Conservation (phyloP, 2,888 invertebrate species). For the Lingula anatina region DNA sequence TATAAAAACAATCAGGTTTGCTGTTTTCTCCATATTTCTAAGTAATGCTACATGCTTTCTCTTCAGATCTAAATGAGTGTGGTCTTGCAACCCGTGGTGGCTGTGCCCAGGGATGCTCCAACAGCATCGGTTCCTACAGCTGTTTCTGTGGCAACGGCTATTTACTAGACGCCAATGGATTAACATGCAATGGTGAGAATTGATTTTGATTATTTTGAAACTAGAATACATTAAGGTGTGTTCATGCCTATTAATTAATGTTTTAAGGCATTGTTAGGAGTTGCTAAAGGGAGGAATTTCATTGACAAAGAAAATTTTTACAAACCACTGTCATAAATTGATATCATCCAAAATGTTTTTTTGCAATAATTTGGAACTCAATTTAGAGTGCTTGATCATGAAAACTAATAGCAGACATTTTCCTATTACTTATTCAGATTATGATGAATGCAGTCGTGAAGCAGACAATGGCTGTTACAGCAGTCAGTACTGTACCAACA, state of each 20-base stretch:
- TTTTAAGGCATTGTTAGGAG: too few species aligned
- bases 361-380: too few species aligned
- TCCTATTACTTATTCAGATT: constrained; percentile 9
- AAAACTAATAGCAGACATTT: not conserved
- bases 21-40: not conserved
- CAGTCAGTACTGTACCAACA: constrained; percentile 17
- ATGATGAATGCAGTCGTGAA: constrained; percentile 14
- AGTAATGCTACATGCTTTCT: not conserved
- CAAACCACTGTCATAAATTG: too few species aligned
- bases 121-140: constrained; percentile 15
- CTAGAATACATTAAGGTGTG: not conserved
- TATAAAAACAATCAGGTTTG: too few species aligned
- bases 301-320: too few species aligned
- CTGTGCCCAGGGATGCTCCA: constrained; percentile 22
- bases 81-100: constrained; percentile 12
- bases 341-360: too few species aligned
- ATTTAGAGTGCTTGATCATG: not conserved
- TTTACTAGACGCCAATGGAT: constrained; percentile 13
- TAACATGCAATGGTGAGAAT: constrained; percentile 18
- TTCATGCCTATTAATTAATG: not conserved
- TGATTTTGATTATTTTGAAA: not conserved
- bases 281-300: too few species aligned
- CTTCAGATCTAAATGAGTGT: constrained; percentile 23
- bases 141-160: constrained; percentile 27
- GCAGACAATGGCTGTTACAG: constrained; percentile 14